These are phyloP conservation scores for Agrilus planipennis DNA, from an alignment of 1,140 invertebrate species.

Conservation along the genomic window DNA sequence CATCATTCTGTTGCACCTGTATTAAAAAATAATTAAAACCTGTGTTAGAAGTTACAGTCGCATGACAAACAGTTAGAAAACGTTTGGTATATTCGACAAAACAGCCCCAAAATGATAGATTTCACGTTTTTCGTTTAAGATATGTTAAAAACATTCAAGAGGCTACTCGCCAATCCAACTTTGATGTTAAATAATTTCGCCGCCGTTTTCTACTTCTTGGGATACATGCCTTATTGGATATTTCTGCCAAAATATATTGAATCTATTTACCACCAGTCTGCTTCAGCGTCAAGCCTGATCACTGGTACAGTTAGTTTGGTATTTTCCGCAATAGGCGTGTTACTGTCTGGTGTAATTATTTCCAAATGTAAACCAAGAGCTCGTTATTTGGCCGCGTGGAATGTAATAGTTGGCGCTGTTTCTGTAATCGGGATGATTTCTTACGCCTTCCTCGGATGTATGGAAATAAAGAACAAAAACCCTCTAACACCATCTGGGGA, in stretches of 20 bases:
- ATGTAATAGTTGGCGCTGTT: constrained; percentile 53
- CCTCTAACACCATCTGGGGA: constrained; percentile 35
- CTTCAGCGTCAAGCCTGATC: constrained; percentile 52
- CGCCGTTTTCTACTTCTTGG: constrained; percentile 56
- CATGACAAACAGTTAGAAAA: too few species aligned
- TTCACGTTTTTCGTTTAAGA: constrained; percentile 30
- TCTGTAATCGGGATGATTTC: constrained; percentile 50
- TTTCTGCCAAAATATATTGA: constrained; percentile 69
- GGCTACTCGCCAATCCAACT: constrained; percentile 49
- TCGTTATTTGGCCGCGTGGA: constrained; percentile 57
- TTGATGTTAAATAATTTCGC: constrained; percentile 57
- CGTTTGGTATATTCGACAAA: too few species aligned
- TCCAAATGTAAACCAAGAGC: constrained; percentile 56
- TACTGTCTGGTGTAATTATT: constrained; percentile 55
- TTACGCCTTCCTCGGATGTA: constrained; percentile 59
- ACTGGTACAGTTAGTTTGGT: constrained; percentile 58
- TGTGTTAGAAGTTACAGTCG: too few species aligned
- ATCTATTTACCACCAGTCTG: constrained; percentile 59
- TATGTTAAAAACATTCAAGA: constrained; percentile 49
- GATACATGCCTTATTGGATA: constrained; percentile 62
- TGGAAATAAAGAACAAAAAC: constrained; percentile 42
- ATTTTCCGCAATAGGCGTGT: constrained; percentile 58
- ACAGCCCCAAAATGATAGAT: too few species aligned
- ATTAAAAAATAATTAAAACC: too few species aligned
- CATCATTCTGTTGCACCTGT: too few species aligned